A percentile compares a stretch with the other conserved stretches of the same genome.
Conservation (phyloP, 2,797 vertebrate genomes). For the Smutsia gigantea region DNA sequence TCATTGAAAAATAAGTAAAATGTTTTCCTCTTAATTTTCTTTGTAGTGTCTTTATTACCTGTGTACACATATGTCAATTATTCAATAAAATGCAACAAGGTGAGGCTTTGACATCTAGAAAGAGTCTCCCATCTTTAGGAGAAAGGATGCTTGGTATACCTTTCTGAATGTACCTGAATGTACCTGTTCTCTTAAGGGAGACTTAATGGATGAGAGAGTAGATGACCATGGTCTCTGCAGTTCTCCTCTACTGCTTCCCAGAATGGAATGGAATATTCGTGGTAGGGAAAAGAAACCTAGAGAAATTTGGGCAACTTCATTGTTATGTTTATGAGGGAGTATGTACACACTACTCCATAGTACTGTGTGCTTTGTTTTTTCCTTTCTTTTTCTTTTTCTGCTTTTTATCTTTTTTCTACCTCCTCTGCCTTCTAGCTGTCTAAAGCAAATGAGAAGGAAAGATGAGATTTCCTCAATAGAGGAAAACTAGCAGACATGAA, state of each 20-base stretch:
- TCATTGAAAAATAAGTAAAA: neutral
- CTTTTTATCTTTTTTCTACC: neutral
- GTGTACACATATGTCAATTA: slow-evolving; percentile 32
- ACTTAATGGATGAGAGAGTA: neutral
- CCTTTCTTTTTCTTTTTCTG: neutral
- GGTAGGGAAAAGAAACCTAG: neutral
- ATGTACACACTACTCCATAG: accelerated
- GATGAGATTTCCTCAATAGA: neutral
- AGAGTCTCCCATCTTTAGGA: slow-evolving; percentile 61
- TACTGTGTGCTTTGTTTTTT: neutral
- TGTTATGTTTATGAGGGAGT: neutral
- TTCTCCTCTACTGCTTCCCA: neutral
- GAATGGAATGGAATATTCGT: neutral
- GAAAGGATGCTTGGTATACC: slow-evolving; percentile 60
- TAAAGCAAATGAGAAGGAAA: neutral
- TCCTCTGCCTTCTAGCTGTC: neutral
- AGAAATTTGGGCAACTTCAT: neutral
- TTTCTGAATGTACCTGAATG: slow-evolving; percentile 62
- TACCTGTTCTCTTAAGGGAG: slow-evolving; percentile 76
- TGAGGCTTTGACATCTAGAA: slow-evolving; percentile 60
- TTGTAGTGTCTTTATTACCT: neutral
- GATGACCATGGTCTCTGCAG: neutral
- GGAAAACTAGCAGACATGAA: slow-evolving; percentile 73
- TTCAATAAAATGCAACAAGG: slow-evolving; percentile 50
- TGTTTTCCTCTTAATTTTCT: neutral